Percentiles rank a stretch among this genome's conserved stretches.
These are phyloP conservation scores for Gymnothorax reevesii DNA, from an alignment of 2,797 vertebrate genomes.

Conservation along the genomic window DNA sequence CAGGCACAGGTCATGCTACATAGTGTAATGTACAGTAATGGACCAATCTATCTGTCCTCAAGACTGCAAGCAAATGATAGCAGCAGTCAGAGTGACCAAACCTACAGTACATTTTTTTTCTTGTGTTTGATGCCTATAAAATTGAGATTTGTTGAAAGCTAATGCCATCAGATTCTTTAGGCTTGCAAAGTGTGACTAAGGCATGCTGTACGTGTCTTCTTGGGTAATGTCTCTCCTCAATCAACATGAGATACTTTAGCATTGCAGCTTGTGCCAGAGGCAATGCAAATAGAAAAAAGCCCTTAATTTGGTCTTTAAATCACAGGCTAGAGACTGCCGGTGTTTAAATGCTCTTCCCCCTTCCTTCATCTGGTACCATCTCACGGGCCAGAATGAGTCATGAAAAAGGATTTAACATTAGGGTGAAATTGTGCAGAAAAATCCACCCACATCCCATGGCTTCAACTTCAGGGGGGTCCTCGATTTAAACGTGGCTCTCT, in stretches of 20 bases:
- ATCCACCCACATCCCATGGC: slow-evolving; percentile 5
- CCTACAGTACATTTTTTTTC: neutral
- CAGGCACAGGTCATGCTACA: neutral
- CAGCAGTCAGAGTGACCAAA: neutral
- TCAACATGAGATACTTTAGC: neutral
- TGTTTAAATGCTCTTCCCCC: neutral
- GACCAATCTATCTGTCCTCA: neutral
- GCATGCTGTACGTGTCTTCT: neutral
- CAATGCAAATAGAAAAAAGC: neutral
- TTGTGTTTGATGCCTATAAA: neutral
- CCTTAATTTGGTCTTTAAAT: slow-evolving; percentile 3
- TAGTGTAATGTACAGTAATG: neutral
- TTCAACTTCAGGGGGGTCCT: neutral
- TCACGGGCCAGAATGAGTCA: neutral
- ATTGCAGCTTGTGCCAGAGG: neutral
- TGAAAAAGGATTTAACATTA: neutral
- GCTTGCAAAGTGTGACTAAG: neutral
- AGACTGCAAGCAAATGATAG: neutral
- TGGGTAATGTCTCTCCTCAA: neutral
- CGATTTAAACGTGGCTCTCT: neutral
- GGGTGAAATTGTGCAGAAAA: neutral
- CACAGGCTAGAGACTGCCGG: neutral
- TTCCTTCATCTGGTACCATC: slow-evolving; percentile 7
- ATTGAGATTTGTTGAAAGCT: neutral
- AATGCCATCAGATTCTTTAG: neutral